A percentile compares a stretch with the other conserved stretches of the same genome.
phyloP scores from a whole-genome alignment of 2,113 vertebrate species.

The Bos indicus region DNA sequence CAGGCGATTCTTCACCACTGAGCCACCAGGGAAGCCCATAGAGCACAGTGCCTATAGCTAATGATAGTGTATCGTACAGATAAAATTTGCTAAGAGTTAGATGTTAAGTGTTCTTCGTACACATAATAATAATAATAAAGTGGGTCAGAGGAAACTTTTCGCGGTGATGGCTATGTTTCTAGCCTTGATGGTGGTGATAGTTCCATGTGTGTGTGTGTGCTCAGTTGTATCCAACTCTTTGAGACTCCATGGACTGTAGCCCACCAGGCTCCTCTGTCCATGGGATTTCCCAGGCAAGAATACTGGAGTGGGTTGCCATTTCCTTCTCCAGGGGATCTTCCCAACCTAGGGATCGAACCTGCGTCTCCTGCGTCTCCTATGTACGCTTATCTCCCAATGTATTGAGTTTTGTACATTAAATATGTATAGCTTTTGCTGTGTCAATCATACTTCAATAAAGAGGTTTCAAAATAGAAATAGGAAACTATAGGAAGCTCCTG shows the following conservation, averaged over 20 bases:
- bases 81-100: not conserved
- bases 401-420: not conserved
- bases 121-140: not conserved
- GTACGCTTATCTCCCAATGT: not conserved
- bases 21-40: not conserved
- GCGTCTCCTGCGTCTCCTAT: fast-evolving
- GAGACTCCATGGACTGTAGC: not conserved
- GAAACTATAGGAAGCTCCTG: not conserved
- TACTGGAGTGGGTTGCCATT: not conserved
- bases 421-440: not conserved
- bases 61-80: not conserved
- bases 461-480: not conserved
- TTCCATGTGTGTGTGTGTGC: not conserved
- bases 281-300: not conserved
- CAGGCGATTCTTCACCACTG: not conserved
- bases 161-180: not conserved
- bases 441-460: not conserved
- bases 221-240: not conserved
- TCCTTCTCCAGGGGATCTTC: not conserved
- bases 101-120: not conserved
- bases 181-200: not conserved
- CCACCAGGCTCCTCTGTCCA: not conserved
- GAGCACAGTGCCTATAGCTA: not conserved
- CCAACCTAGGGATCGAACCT: not conserved
- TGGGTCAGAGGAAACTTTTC: not conserved